Evolutionary conservation across 1,140 invertebrate genomes (phyloP), one percentile per base, ranked within the genome.

Genomic region (Drosophila novamexicana): DNA sequence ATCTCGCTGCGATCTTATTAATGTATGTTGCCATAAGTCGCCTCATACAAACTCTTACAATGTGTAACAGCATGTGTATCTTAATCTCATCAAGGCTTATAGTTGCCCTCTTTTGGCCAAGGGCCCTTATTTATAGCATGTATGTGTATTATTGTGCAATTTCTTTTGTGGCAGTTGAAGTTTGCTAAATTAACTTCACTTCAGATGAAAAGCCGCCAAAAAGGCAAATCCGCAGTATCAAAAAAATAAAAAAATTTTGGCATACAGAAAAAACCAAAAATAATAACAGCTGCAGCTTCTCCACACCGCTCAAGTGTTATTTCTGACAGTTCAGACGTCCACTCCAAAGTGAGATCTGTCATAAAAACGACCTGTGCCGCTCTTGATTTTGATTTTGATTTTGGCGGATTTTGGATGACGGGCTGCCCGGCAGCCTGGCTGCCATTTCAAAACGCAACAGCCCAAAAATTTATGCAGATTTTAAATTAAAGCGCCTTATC

Each of bases 261-360:
- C 9, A 47, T 16, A 53, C 34, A 39, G 7, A 7, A 63, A 47
- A 47, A 70, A 70, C 36, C 2, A 68, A 61, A 68, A 54, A 53
- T 42, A 54, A 42, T n/a, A 16, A 34, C 58, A 63, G 18, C 40
- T 85, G 81, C 70, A 72, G 67, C 83, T 71, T 79, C 83, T 74
- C 62, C 69, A 49, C 68, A 74, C 36, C 37, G 69, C 75, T 81
- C 80, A 81, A 89, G 84, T 89, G 84, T 89, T 80, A 89, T 81
- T 89, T 89, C 68, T 89, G 84, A 84, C 84, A 89, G 84, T 56
- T 81, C 59, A 52, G 80, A 84, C 84, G 77, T 89, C 74, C 77
- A 84, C 80, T 89, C 88, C 79, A 89, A 84, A 75, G 84, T 89
- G 84, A 89, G 84, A 89, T 89, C 84, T 89, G 84, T 89, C 84